Conservation (phyloP, 2,888 invertebrate genomes). For the Orthosia gothica region DNA sequence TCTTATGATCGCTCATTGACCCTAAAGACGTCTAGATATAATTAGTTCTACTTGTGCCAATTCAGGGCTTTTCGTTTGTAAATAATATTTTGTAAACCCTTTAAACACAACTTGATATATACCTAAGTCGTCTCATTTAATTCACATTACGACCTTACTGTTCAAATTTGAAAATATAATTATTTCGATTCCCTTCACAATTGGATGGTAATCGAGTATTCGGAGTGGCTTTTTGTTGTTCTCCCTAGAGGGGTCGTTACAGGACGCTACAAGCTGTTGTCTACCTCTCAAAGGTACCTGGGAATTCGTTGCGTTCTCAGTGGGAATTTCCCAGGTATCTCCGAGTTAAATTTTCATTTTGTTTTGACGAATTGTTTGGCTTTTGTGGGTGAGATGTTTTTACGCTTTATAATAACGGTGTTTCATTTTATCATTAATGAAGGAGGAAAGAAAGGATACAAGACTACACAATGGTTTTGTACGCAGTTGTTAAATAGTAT, state of each 20-base stretch:
- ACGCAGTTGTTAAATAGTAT: conserved; percentile 14
- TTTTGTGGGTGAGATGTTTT: conserved; percentile 16
- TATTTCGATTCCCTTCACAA: conserved; percentile 53
- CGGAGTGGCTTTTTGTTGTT: conserved; percentile 62
- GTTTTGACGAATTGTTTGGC: conserved; percentile 52
- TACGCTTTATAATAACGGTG: conserved; percentile 16
- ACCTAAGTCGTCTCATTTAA: conserved; percentile 12
- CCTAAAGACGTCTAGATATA: too few relatives aligned
- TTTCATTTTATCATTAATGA: conserved; percentile 35
- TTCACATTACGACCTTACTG: conserved; percentile 13
- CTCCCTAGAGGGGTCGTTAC: conserved; percentile 52
- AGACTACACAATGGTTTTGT: not conserved
- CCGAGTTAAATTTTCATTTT: conserved; percentile 36
- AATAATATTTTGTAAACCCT: too few relatives aligned
- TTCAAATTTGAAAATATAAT: conserved; percentile 43
- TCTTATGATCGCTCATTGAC: too few relatives aligned
- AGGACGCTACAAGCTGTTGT: conserved; percentile 46
- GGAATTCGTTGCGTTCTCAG: conserved; percentile 46
- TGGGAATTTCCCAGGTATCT: conserved; percentile 34
- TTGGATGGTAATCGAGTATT: conserved; percentile 59
- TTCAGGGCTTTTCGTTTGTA: too few relatives aligned
- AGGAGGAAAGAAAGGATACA: conserved; percentile 5
- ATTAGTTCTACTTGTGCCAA: too few relatives aligned
- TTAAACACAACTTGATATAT: not conserved
- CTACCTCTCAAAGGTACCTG: conserved; percentile 30